Base-by-base conservation (phyloP, 2,113 vertebrate genomes). In the Phoenicopterus ruber region DNA sequence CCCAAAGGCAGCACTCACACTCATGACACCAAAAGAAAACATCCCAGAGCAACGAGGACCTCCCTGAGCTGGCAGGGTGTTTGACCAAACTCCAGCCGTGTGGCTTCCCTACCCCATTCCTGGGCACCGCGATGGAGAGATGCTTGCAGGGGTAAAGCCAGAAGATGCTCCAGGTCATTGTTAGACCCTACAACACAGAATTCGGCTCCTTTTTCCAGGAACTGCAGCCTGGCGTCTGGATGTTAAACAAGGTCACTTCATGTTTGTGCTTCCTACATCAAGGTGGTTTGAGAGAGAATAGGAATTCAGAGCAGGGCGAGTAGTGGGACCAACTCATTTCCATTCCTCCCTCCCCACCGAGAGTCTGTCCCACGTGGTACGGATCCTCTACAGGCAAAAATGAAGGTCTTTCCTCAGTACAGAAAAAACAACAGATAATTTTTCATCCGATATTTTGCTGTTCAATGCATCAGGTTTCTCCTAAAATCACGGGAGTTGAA, bases 131-230 rank as follows among this genome's bases (percentile, higher is more conserved):
- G 19, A 20, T 0, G 4, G 29, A 59, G 62, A 77, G 34, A 12
- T 18, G 12, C 7, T 72, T 55, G 40, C 0, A 0, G 32, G 26
- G 26, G 15, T 15, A 22, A 86, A 58, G 59, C 29, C 40, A 17
- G 1, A 26, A 52, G 46, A 44, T 91, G 46, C 16, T 25, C 29
- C 31, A 70, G 21, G n/a, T 34, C 19, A 22, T 34, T 65, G 55
- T 17, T 36, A 57, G 36, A 26, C 14, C 4, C 10, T 26, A 2
- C 0, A 26, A 24, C 15, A 44, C 14, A 32, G 18, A 88, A 82
- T 59, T 42, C n/a, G 47, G 8, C 57, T 59, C 12, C 6, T 90
- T 62, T 86, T 76, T 44, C 32, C 7, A 34, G 38, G 42, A 38
- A 9, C 5, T 55, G 8, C 24, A 7, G 1, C 36, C 87, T 92